Base-by-base conservation (phyloP, 2,113 vertebrate species). In the Mobula hypostoma region DNA sequence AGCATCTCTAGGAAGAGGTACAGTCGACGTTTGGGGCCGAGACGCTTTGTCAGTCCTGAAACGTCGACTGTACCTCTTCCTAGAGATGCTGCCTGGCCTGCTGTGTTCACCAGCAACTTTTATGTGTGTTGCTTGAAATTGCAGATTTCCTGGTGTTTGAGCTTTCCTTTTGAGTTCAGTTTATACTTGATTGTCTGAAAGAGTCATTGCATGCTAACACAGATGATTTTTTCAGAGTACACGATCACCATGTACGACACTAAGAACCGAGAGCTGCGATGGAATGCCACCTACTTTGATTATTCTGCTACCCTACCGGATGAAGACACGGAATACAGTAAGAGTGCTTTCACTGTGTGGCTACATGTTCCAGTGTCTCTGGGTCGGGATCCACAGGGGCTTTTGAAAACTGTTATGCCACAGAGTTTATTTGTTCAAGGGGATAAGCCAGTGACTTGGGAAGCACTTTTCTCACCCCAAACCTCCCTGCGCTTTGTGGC, bases 231-330 rank as follows among this genome's bases (percentile, higher is more conserved):
- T 83, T 92, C 94, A 99, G 99, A 99, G 94, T 99, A 99, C 94
- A 99, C 99, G 8, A 99, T 99, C 96, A 99, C 99, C 68, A 99
- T 99, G 98, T 99, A 98, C 2, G 99, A 99, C 97, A 99, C 98
- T 94, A 99, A 99, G 95, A 98, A 97, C 95, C 97, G 98, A 66
- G 98, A 99, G 96, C 96, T 99, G 94, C 98, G 98, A 61, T 99
- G 99, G 99, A 99, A 99, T 40, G 99, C 99, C 95, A 99, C 99
- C 76, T 99, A 99, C 94, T 99, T 98, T 0, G 98, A 99, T 96
- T 99, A 99, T 6, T 99, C 99, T 74, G 98, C 98, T 94, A 97
- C 98, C 0, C 95, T 99, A 94, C 98, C 98, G 0, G 98, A 99
- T 63, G 97, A 99, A 5, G 98, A 98, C 78, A 95, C 97, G 95